Base-by-base conservation (phyloP, 2,888 invertebrate genomes). In the Microchrysa polita region DNA sequence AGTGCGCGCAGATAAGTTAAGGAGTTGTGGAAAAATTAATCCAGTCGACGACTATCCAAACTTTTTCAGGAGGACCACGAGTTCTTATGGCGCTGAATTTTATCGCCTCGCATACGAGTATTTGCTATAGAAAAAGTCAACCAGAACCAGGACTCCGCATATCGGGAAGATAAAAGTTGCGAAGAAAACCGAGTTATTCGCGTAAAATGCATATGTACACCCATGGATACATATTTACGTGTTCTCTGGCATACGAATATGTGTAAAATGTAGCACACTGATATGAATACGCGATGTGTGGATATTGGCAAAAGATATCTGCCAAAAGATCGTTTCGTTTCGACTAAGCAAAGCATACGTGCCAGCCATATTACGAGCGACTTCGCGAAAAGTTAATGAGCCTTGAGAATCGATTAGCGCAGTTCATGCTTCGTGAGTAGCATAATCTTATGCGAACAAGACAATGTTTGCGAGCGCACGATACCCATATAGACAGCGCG, bases 391-490 rank as follows among this genome's bases (percentile, higher is more conserved):
- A 72, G 44, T 60, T 72, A 72, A 72, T 72, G 72, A 72, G 72
- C 60, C 72, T 48, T 48, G 23, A 22, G 72, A 72, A 59, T 72
- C 72, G 72, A 72, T 72, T 72, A 72, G 60, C 60, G 60, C 60
- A 48, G 16, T 72, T 72, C 72, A 72, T 60, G 72, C 72, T 72
- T 48, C 72, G 72, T 72, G 72, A 72, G 23, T 22, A 44, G 72
- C 42, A 72, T 72, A 60, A n/a, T 69, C 69, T 57, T 57, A 55
- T 1, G 53, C 23, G 55, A 27, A 40, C 57, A 69, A 69, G 69
- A 57, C 40, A 40, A 69, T 55, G 12, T 53, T 27, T 27, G 22
- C n/a, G n/a, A n/a, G n/a, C n/a, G n/a, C 27, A 34, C 27, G 27
- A 34, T 5, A 34, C 4, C 4, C 27, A 34, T n/a, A n/a, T 34